phyloP scores from a whole-genome alignment of 2,797 vertebrate genomes.

The Cichlasoma orientale region DNA sequence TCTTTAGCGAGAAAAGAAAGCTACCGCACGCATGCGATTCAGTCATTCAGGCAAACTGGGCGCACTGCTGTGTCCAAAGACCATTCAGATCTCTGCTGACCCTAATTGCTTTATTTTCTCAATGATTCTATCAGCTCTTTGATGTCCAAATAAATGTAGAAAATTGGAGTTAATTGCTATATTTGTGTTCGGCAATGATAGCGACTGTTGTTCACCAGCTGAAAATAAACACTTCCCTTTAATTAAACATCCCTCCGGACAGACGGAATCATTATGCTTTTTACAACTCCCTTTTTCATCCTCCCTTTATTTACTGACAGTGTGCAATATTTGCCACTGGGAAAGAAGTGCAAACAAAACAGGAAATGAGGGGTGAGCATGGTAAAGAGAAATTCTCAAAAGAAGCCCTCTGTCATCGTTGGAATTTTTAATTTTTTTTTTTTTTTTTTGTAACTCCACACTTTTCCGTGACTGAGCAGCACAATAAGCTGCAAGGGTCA shows the following conservation, averaged over 20 bases:
- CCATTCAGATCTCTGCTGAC: constrained; percentile 80
- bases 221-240: constrained; percentile 74
- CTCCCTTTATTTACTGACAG: constrained; percentile 77
- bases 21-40: constrained; percentile 80
- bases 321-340: constrained; percentile 65
- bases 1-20: constrained; percentile 84
- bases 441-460: constrained; percentile 73
- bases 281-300: constrained; percentile 71
- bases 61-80: constrained; percentile 72
- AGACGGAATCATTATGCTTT: constrained; percentile 67
- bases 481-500: constrained; percentile 93
- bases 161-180: constrained; percentile 85
- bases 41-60: constrained; percentile 75
- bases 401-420: constrained; percentile 68
- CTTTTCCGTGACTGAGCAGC: constrained; percentile 86
- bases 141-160: constrained; percentile 83
- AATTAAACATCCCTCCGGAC: constrained; percentile 79
- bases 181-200: constrained; percentile 83
- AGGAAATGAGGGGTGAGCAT: constrained; percentile 64
- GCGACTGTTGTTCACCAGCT: constrained; percentile 66
- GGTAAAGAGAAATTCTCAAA: constrained; percentile 57
- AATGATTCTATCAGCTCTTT: constrained; percentile 82
- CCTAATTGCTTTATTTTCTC: constrained; percentile 83
- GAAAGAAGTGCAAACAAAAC: constrained; percentile 71
- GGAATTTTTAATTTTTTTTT: constrained; percentile 65